phyloP scores from a whole-genome alignment of 2,888 invertebrate genomes.

The Calameuta filiformis region DNA sequence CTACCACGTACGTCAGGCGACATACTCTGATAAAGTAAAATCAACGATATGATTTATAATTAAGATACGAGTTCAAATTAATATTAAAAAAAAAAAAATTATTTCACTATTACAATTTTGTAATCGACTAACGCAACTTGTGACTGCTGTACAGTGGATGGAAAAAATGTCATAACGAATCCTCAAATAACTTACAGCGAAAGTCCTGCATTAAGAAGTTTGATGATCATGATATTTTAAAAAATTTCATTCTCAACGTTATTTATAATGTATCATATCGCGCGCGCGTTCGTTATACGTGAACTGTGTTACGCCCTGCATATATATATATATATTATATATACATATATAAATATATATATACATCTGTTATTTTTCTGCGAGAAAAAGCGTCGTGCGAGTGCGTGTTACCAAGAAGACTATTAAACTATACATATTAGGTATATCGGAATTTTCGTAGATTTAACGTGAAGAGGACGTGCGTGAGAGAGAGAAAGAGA shows the following conservation, averaged over 20 bases:
- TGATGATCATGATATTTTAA: neutral
- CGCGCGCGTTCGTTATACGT: neutral
- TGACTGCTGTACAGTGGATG: no score
- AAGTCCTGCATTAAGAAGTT: neutral
- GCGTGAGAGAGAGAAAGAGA: neutral
- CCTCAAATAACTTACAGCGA: neutral
- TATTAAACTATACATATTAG: conserved; percentile 32
- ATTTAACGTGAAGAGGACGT: neutral
- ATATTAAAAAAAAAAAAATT: neutral
- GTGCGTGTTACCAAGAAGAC: conserved; percentile 29
- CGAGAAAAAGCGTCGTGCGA: conserved; percentile 23
- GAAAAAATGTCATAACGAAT: neutral
- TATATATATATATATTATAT: conserved; percentile 25
- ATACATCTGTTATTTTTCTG: conserved; percentile 46
- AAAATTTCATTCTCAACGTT: neutral
- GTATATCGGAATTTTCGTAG: neutral
- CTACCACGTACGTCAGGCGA: no score
- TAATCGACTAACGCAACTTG: no score
- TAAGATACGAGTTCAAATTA: neutral
- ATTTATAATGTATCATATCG: neutral
- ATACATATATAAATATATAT: conserved; percentile 36
- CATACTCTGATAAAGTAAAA: no score
- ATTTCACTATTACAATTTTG: neutral
- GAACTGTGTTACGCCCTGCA: conserved; percentile 1
- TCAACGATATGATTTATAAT: no score